phyloP scores from a whole-genome alignment of 2,113 vertebrate genomes.

The Podarcis muralis region DNA sequence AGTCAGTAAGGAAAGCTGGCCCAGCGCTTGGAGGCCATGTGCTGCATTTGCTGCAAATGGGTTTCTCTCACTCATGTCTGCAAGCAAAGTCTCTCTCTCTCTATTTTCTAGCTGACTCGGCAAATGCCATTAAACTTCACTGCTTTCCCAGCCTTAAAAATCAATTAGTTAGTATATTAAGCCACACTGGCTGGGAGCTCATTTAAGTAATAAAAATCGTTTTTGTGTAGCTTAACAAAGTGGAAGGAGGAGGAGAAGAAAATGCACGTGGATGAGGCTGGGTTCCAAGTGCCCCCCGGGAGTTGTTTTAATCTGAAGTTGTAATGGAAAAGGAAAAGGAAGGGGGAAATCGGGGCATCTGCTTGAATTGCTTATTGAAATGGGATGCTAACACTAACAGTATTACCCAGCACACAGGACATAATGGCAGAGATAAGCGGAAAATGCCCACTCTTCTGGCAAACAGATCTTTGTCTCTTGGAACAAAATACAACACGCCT shows the following conservation, averaged over 20 bases:
- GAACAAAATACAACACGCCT: neutral
- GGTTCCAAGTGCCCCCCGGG: conserved; percentile 20
- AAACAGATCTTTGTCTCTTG: neutral
- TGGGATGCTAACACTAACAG: neutral
- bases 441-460: accelerated
- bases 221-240: conserved; percentile 62
- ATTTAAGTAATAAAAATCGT: conserved; percentile 78
- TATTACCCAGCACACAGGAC: neutral
- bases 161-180: conserved; percentile 82
- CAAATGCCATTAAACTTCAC: conserved; percentile 76
- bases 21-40: neutral
- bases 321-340: neutral
- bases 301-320: conserved; percentile 9
- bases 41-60: neutral
- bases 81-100: neutral
- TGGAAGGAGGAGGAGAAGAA: conserved; percentile 38
- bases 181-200: conserved; percentile 75
- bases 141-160: conserved; percentile 79
- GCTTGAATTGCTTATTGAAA: neutral
- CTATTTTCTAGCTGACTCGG: conserved; percentile 74
- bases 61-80: conserved; percentile 1
- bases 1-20: neutral
- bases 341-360: neutral
- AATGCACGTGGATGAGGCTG: conserved; percentile 21
- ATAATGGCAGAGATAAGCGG: accelerated